Base-by-base conservation (phyloP, 2,888 invertebrate genomes). In the Bimastos eiseni region DNA sequence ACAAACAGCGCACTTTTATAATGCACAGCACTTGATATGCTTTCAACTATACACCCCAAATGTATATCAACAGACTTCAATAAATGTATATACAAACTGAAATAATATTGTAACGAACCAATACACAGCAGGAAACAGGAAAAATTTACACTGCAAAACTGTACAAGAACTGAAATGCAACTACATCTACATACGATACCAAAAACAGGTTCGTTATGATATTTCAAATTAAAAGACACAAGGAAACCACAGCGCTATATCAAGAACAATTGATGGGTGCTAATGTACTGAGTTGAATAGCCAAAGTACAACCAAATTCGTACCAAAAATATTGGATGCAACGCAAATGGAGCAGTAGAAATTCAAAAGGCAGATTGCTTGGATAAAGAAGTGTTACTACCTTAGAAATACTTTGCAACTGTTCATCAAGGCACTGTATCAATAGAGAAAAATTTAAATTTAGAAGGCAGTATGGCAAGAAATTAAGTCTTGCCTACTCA, bases 41-140 rank as follows among this genome's bases (percentile, higher is more conserved):
- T 70, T 70, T 70, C 70, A 70, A 70, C 70, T 70, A 70, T 70
- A n/a, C 70, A 70, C 70, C 30, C n/a, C 70, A 70, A 70, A 70
- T 49, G 49, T 49, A 49, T 24, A 49, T 70, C 30, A 70, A 70
- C 70, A 17, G 5, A 11, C 8, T 70, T n/a, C 30, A 8, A 15
- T 49, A 49, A 21, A 70, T n/a, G 19, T 49, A 49, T 49, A n/a
- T 70, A 70, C 70, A n/a, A 70, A 70, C 70, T 70, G 70, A 70
- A 30, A 49, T 49, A 49, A 49, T 49, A 49, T 49, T 21, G 49
- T 49, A 30, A 13, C 30, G 30, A n/a, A 70, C 30, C 30, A 55
- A 3, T 55, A 5, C 24, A 70, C 70, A n/a, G 70, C n/a, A 70
- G 15, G 70, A 8, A 30, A n/a, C 11, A 30, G n/a, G n/a, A 70